Percentiles rank a stretch among this genome's conserved stretches.
These are phyloP conservation scores for Athene noctua DNA, from an alignment of 2,113 vertebrate genomes.

Conservation along the genomic window DNA sequence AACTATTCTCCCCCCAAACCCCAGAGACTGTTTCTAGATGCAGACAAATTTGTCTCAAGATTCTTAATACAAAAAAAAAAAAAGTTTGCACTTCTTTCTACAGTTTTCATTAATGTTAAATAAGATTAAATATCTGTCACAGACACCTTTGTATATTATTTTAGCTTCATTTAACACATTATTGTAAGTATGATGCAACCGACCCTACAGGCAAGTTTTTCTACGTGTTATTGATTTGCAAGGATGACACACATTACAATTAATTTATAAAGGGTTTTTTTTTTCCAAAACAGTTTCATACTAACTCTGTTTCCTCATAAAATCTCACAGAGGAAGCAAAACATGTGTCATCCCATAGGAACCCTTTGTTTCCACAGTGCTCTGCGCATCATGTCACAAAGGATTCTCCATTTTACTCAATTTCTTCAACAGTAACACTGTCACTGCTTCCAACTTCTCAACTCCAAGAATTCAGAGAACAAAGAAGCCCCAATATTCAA, in stretches of 20 bases:
- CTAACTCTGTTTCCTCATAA: neutral
- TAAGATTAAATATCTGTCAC: neutral
- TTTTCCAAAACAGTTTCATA: neutral
- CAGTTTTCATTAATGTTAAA: neutral
- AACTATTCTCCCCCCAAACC: neutral
- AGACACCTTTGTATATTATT: neutral
- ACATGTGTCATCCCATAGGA: neutral
- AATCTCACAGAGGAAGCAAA: neutral
- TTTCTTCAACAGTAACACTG: neutral
- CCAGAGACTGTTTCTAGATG: neutral
- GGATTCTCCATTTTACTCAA: neutral
- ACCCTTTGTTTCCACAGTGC: neutral
- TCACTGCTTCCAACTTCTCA: neutral
- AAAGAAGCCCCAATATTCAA: neutral
- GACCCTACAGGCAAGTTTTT: neutral
- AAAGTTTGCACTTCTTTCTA: neutral
- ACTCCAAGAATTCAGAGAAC: neutral
- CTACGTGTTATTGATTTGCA: neutral
- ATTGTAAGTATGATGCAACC: neutral
- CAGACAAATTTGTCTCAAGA: neutral
- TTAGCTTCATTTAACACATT: neutral
- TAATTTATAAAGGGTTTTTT: neutral
- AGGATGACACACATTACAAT: neutral
- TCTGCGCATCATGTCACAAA: neutral
- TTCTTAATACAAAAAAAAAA: neutral